These are phyloP conservation scores for Leucophenga maculata DNA, from an alignment of 2,888 invertebrate genomes.

Conservation along the genomic window DNA sequence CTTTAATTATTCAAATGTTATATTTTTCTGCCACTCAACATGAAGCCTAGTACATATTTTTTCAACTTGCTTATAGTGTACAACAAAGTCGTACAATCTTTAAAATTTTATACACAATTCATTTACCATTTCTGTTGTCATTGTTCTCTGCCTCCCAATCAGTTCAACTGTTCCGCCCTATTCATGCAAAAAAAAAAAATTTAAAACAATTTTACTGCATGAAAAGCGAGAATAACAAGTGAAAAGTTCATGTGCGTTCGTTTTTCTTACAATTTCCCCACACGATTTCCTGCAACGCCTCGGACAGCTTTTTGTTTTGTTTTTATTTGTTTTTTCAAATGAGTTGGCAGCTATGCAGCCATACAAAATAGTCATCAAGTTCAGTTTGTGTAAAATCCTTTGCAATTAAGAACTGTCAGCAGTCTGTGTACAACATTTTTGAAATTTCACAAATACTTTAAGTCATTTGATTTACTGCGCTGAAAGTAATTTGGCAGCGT, in stretches of 20 bases:
- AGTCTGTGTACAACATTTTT: constrained; percentile 61
- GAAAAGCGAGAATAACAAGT: neutral
- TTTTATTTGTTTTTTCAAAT: constrained; percentile 7
- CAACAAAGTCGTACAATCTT: neutral
- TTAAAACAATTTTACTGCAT: neutral
- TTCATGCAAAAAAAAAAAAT: neutral
- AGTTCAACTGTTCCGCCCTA: neutral
- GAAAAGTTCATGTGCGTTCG: constrained; percentile 10
- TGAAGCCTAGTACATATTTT: no score
- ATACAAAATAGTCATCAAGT: constrained; percentile 16
- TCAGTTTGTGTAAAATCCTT: constrained; percentile 39
- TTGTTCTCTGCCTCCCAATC: neutral
- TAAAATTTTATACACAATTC: neutral
- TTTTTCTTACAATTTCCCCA: no score
- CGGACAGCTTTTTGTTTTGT: constrained; percentile 16
- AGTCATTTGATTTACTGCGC: constrained; percentile 60
- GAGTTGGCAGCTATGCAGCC: constrained; percentile 24
- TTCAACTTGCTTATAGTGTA: neutral
- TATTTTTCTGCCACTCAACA: no score
- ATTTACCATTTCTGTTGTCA: neutral
- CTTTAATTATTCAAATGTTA: no score
- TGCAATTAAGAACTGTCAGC: constrained; percentile 65
- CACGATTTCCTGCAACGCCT: neutral
- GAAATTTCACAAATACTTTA: constrained; percentile 52
- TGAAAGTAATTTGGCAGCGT: constrained; percentile 60